Conservation (phyloP, 2,797 vertebrate species). For the Oreochromis grahami region DNA sequence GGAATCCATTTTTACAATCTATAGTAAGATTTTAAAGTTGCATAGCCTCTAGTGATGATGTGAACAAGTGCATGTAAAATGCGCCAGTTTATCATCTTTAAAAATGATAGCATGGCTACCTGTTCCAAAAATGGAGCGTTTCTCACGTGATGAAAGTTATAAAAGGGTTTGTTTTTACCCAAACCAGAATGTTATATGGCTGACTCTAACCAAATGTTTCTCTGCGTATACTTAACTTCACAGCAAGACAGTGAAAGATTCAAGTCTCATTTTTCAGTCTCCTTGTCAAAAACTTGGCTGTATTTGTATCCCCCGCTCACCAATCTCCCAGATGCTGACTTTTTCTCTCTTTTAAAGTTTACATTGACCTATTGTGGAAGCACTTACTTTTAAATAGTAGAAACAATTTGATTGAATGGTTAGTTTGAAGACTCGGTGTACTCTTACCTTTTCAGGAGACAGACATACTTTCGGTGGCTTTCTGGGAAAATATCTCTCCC, state of each 20-base stretch:
- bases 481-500: background rate
- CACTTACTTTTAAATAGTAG: background rate
- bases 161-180: background rate
- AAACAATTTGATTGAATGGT: background rate
- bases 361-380: rapidly evolving
- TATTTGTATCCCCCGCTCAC: background rate
- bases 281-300: background rate
- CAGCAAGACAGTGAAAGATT: background rate
- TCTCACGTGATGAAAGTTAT: background rate
- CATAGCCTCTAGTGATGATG: background rate
- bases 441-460: background rate
- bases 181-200: background rate
- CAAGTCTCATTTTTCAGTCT: background rate
- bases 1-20: background rate
- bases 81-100: background rate
- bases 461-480: background rate
- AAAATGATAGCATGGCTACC: background rate
- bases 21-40: background rate
- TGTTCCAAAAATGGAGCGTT: background rate
- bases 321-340: background rate
- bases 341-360: background rate
- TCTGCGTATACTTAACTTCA: background rate
- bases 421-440: background rate
- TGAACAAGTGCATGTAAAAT: background rate
- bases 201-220: background rate